Conservation (phyloP, 2,113 vertebrate species). For the Pangasianodon hypophthalmus region DNA sequence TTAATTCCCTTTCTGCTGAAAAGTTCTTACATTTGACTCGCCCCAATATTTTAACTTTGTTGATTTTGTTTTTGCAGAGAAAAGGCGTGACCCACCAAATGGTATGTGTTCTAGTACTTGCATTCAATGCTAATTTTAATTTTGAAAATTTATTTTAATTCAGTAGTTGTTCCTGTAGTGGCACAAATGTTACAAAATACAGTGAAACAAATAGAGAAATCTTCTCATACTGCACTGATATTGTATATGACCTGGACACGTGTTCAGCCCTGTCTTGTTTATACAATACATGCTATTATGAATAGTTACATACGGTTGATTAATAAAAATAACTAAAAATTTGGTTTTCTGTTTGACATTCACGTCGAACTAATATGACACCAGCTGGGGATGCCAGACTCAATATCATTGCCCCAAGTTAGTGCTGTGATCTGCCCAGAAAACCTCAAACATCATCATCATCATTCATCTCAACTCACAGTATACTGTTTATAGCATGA, state of each 20-base stretch:
- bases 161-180: not conserved
- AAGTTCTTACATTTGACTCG: slow-evolving; percentile 33
- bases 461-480: slow-evolving; percentile 6
- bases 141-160: not conserved
- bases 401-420: not conserved
- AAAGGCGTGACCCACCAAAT: slow-evolving; percentile 74
- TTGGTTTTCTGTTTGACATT: not conserved
- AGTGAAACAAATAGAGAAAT: not conserved
- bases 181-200: not conserved
- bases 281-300: not conserved
- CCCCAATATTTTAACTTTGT: slow-evolving; percentile 59
- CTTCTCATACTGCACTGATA: not conserved
- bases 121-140: slow-evolving; percentile 34
- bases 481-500: not conserved
- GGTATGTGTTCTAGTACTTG: slow-evolving; percentile 69
- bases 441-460: slow-evolving; percentile 24
- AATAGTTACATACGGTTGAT: not conserved
- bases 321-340: not conserved
- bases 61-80: slow-evolving; percentile 75
- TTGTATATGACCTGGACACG: not conserved
- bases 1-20: slow-evolving; percentile 16
- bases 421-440: not conserved
- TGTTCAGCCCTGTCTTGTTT: not conserved
- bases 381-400: not conserved
- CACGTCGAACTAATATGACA: not conserved